These are phyloP conservation scores for Lemur catta DNA, from an alignment of 2,797 vertebrate genomes.

Conservation along the genomic window DNA sequence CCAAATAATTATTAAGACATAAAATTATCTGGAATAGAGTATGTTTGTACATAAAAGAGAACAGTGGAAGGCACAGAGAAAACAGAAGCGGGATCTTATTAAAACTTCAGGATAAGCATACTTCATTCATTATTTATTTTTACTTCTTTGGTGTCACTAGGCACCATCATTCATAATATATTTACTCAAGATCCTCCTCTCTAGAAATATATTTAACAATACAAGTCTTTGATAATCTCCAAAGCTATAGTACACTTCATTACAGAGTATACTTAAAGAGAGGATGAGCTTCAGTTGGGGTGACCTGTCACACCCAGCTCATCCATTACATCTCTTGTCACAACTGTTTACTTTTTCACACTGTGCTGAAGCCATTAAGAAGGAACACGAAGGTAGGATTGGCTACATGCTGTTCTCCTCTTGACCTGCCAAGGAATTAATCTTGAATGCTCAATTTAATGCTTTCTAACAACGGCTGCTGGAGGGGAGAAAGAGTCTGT, in stretches of 20 bases:
- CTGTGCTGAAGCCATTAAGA: constrained; percentile 84
- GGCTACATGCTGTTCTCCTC: constrained; percentile 84
- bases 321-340: constrained; percentile 86
- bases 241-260: constrained; percentile 68
- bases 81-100: neutral
- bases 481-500: constrained; percentile 69
- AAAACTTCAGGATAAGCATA: neutral
- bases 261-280: constrained; percentile 73
- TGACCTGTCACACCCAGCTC: constrained; percentile 83
- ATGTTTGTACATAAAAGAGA: neutral
- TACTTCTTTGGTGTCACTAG: neutral
- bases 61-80: neutral
- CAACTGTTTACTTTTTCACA: constrained; percentile 88
- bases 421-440: constrained; percentile 85
- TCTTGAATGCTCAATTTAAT: constrained; percentile 85
- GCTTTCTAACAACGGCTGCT: constrained; percentile 79
- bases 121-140: constrained; percentile 58
- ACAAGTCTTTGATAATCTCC: constrained; percentile 63
- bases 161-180: constrained; percentile 41
- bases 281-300: constrained; percentile 80
- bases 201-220: constrained; percentile 43
- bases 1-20: constrained; percentile 1
- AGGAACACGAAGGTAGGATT: constrained; percentile 75
- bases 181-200: constrained; percentile 37
- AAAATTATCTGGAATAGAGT: neutral